A percentile compares a stretch with the other conserved stretches of the same genome.
phyloP scores from a whole-genome alignment of 2,113 vertebrate species.

The Corythornis cristatus region DNA sequence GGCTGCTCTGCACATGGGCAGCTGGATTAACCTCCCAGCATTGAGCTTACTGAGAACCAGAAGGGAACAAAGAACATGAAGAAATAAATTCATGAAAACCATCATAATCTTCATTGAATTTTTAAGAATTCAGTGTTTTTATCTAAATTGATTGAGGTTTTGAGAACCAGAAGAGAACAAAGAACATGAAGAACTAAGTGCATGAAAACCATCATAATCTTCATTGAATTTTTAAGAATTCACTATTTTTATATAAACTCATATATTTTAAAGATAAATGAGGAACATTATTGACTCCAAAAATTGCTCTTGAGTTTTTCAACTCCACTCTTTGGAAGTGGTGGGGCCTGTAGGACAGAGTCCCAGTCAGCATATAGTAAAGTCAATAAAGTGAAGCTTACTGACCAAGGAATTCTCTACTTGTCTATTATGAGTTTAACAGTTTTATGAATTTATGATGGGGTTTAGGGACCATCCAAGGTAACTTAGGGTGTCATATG shows the following conservation, averaged over 20 bases:
- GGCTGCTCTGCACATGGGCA: background rate
- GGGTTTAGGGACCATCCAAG: background rate
- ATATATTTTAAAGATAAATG: background rate
- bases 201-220: background rate
- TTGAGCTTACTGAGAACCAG: background rate
- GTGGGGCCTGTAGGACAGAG: accelerated
- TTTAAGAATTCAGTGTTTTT: background rate
- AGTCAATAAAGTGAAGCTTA: background rate
- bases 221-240: background rate
- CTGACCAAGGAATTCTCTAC: background rate
- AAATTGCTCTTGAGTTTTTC: background rate
- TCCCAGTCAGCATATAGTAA: background rate
- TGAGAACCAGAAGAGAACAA: background rate
- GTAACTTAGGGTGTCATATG: background rate
- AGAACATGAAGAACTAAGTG: background rate
- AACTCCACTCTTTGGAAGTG: background rate
- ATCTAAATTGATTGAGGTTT: background rate
- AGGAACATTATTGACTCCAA: background rate
- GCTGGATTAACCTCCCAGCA: background rate
- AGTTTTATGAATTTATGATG: background rate
- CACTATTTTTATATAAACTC: background rate
- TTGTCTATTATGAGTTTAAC: background rate
- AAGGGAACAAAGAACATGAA: background rate
- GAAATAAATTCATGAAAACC: background rate
- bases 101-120: background rate